Evolutionary conservation across 2,797 vertebrate genomes (phyloP).

Genomic region (Takifugu ocellatus): DNA sequence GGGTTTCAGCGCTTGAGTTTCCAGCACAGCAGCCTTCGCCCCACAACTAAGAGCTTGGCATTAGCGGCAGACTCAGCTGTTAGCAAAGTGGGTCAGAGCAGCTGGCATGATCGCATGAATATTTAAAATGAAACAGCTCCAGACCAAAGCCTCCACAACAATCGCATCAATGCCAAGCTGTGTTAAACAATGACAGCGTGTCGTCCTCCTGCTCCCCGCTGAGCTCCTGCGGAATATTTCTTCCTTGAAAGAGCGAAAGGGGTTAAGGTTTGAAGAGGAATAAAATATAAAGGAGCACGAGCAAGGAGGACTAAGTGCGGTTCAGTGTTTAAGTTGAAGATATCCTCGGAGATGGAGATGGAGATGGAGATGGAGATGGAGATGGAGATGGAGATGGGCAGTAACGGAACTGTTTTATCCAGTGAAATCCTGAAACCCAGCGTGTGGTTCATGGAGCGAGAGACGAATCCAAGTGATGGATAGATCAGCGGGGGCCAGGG

Average conservation of each 20-base stretch:
- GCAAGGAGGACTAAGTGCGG: conserved; percentile 1
- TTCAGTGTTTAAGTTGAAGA: conserved; percentile 5
- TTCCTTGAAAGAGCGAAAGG: not conserved
- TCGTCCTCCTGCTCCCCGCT: conserved; percentile 32
- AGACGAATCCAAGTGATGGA: not conserved
- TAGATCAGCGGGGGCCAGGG: conserved; percentile 18
- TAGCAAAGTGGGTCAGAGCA: conserved; percentile 70
- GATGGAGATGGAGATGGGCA: not conserved
- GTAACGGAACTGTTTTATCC: conserved; percentile 5
- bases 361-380: not conserved
- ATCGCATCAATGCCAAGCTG: conserved; percentile 41
- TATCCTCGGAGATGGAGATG: conserved; percentile 2
- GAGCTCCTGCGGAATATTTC: conserved; percentile 35
- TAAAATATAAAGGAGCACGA: conserved; percentile 5
- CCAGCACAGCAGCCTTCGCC: conserved; percentile 47
- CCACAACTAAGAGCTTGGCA: conserved; percentile 34
- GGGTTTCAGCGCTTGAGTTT: conserved; percentile 32
- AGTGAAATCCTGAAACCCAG: no score
- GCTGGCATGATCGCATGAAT: conserved; percentile 61
- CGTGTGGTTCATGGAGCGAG: conserved; percentile 3
- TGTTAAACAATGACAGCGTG: conserved; percentile 58
- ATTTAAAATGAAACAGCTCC: conserved; percentile 62
- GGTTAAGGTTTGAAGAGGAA: not conserved
- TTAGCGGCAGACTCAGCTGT: conserved; percentile 56
- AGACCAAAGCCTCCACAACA: conserved; percentile 47